Conservation (phyloP, 2,113 vertebrate genomes). For the Ursus arctos region DNA sequence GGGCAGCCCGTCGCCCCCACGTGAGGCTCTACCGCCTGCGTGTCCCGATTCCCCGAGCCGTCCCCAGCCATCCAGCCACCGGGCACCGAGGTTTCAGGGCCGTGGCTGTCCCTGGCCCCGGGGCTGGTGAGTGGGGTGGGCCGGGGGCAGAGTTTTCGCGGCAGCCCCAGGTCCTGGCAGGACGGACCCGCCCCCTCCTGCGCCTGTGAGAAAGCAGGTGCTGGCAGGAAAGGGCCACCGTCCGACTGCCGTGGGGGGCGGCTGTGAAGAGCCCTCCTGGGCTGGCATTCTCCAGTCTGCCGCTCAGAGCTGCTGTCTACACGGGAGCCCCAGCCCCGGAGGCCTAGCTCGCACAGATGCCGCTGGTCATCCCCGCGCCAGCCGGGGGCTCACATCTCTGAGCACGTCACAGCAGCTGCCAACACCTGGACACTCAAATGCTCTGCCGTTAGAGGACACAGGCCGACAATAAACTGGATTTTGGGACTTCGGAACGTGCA, state of each 20-base stretch:
- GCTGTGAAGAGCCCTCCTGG: background rate
- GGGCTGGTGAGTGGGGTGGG: background rate
- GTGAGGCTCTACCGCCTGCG: background rate
- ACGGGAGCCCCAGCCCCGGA: background rate
- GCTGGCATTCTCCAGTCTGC: too few species aligned
- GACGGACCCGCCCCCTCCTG: background rate
- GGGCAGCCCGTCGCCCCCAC: background rate
- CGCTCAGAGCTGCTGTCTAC: background rate
- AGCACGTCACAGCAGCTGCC: background rate
- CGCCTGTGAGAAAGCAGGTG: background rate
- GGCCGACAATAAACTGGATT: rapidly evolving
- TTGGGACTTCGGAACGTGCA: rapidly evolving
- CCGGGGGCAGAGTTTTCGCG: background rate
- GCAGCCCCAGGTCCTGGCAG: background rate
- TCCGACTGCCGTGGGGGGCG: background rate
- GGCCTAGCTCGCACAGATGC: background rate
- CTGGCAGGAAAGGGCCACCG: background rate
- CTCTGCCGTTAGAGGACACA: background rate
- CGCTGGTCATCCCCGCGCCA: background rate
- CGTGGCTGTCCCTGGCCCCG: background rate
- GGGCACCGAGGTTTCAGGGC: background rate
- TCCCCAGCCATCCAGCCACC: background rate
- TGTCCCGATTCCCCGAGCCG: background rate
- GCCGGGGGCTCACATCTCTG: background rate
- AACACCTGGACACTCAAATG: rapidly evolving